Percentiles rank a stretch among this genome's conserved stretches.
Evolutionary conservation across 1,140 invertebrate species (phyloP).

Genomic region (Trachymyrmex septentrionalis): DNA sequence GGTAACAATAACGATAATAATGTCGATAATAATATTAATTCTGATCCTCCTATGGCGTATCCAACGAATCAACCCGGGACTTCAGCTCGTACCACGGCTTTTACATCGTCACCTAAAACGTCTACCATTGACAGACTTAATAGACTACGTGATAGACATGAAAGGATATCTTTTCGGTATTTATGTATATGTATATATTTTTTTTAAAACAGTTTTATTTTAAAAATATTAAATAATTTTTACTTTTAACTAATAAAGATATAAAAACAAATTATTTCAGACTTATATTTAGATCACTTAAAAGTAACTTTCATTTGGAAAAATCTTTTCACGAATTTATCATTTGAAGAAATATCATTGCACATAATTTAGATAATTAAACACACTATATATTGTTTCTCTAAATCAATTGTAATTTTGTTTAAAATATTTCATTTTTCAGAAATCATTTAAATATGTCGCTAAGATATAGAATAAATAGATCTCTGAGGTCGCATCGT

Average conservation of each 20-base stretch:
- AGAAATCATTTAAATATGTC: slow-evolving; percentile 42
- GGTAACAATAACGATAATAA: background rate
- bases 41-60: slow-evolving; percentile 19
- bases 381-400: background rate
- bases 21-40: slow-evolving; percentile 9
- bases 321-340: background rate
- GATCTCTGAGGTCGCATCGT: slow-evolving; percentile 54
- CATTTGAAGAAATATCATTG: background rate
- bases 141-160: slow-evolving; percentile 50
- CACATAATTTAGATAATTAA: background rate
- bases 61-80: slow-evolving; percentile 57
- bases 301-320: background rate
- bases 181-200: background rate
- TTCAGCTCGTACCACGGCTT: slow-evolving; percentile 46
- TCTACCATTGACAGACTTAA: slow-evolving; percentile 25
- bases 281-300: background rate
- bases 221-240: slow-evolving; percentile 10
- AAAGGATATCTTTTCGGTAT: slow-evolving; percentile 65
- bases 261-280: background rate
- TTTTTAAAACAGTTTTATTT: background rate
- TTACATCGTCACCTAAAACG: slow-evolving; percentile 43
- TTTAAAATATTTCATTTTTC: slow-evolving; percentile 20
- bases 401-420: background rate
- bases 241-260: background rate
- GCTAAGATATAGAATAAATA: slow-evolving; percentile 10